phyloP scores from a whole-genome alignment of 2,888 invertebrate genomes.

The Petrophora chlorosata region DNA sequence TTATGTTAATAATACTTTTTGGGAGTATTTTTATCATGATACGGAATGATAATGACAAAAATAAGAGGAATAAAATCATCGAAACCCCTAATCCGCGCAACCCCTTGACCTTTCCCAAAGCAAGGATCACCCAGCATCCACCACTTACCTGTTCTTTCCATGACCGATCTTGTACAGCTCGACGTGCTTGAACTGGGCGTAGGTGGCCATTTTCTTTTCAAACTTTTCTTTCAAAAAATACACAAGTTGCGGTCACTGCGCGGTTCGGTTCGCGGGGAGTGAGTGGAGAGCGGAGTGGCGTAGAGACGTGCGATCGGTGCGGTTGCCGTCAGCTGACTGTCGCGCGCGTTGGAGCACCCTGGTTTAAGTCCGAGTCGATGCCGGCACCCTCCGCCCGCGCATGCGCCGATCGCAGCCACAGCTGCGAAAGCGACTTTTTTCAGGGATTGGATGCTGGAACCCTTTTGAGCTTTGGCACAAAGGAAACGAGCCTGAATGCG shows the following conservation, averaged over 20 bases:
- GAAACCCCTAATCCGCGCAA: conserved; percentile 56
- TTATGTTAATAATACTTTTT: too few species aligned
- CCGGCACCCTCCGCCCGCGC: conserved; percentile 75
- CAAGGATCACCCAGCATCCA: conserved; percentile 34
- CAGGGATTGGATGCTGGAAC: conserved; percentile 32
- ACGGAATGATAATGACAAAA: too few species aligned
- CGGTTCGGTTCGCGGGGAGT: conserved; percentile 44
- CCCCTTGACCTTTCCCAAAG: conserved; percentile 39
- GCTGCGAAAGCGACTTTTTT: conserved; percentile 37
- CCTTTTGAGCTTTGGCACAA: conserved; percentile 5
- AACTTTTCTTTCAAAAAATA: conserved; percentile 43
- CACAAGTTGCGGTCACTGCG: conserved; percentile 53
- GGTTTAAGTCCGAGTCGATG: conserved; percentile 81
- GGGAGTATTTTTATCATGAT: too few species aligned
- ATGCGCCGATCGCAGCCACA: conserved; percentile 56
- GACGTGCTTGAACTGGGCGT: conserved; percentile 96
- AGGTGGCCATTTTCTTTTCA: conserved; percentile 89
- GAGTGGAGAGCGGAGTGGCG: conserved; percentile 19
- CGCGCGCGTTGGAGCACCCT: conserved; percentile 74
- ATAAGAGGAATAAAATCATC: not conserved
- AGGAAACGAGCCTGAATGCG: not conserved
- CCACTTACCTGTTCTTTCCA: conserved; percentile 93
- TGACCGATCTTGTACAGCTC: conserved; percentile 97
- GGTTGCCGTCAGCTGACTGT: conserved; percentile 80
- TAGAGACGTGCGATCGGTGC: conserved; percentile 56